Evolutionary conservation across 2,888 invertebrate species (phyloP).

Genomic region (Drosophila koepferae): DNA sequence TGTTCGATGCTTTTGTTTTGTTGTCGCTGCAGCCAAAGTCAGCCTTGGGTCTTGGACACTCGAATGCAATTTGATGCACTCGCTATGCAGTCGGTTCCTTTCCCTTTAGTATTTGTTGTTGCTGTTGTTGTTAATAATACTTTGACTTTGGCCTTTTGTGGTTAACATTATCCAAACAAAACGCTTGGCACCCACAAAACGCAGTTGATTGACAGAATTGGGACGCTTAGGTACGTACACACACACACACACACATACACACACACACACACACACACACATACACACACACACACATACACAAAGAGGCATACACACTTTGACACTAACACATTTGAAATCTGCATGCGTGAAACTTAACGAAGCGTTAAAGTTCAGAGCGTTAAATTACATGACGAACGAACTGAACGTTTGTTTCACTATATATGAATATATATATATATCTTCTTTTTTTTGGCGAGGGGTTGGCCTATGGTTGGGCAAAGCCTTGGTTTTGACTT

Average conservation of each 20-base stretch:
- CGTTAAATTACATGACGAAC: constrained; percentile 69
- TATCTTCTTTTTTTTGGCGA: too few species aligned
- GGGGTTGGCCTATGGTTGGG: constrained; percentile 6
- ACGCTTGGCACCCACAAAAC: constrained; percentile 80
- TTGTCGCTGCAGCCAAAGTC: not conserved
- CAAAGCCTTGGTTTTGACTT: constrained; percentile 58
- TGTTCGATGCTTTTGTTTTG: constrained; percentile 9
- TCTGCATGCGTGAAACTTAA: constrained; percentile 80
- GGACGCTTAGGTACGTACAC: constrained; percentile 51
- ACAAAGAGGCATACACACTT: constrained; percentile 20
- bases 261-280: too few species aligned
- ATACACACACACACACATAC: constrained; percentile 16
- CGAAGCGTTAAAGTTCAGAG: constrained; percentile 82
- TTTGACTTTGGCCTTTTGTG: constrained; percentile 80
- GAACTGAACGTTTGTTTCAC: not conserved
- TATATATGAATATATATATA: too few species aligned
- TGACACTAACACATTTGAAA: constrained; percentile 54
- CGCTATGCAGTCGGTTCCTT: constrained; percentile 22
- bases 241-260: constrained; percentile 3
- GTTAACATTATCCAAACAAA: constrained; percentile 77
- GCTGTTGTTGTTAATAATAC: constrained; percentile 64
- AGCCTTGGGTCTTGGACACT: constrained; percentile 31
- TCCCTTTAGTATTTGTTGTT: constrained; percentile 34
- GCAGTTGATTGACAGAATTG: constrained; percentile 83
- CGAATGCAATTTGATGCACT: constrained; percentile 68